Base-by-base conservation (phyloP, 2,888 invertebrate species). In the Nomada goodeniana region DNA sequence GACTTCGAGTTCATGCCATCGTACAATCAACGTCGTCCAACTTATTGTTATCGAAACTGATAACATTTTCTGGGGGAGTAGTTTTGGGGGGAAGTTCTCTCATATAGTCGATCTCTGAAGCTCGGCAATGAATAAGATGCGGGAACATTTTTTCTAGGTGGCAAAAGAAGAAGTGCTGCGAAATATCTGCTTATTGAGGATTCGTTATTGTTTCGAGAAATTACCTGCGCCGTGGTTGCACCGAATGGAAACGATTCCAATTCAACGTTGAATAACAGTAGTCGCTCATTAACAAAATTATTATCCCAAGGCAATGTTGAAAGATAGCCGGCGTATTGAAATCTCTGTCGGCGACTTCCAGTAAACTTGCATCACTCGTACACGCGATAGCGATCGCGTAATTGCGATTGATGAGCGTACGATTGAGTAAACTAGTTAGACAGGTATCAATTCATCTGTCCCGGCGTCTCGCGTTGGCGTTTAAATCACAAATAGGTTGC, bases 401-500 rank as follows among this genome's bases (percentile, higher is more conserved):
- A 23, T 15, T 44, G 15, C 20, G 15, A 4, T 72, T 23, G 67
- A 61, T 73, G 67, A 18, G 36, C 11, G 18, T 7, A 9, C n/a
- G 53, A 61, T 53, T 67, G 42, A 7, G 4, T 59, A 53, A 52
- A 73, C 20, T 73, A 53, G 42, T 73, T 63, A n/a, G 26, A 74
- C 67, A 50, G 61, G 36, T 74, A 74, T 68, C 61, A 67, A 74
- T 67, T 53, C 23, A 42, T 64, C 63, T n/a, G 42, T 47, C 73
- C 55, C 36, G 44, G 7, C 9, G 63, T n/a, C 52, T 13, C 13
- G 5, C 36, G 47, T 23, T 36, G 13, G 3, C 13, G 23, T 61
- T 36, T 2, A 42, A 77, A 36, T 74, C 53, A 42, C 23, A 55
- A 67, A 55, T 67, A 67, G 72, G 20, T 67, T 20, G 53, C 53